Evolutionary conservation across 2,888 invertebrate genomes (phyloP).

Genomic region (Hybos culiciformis): DNA sequence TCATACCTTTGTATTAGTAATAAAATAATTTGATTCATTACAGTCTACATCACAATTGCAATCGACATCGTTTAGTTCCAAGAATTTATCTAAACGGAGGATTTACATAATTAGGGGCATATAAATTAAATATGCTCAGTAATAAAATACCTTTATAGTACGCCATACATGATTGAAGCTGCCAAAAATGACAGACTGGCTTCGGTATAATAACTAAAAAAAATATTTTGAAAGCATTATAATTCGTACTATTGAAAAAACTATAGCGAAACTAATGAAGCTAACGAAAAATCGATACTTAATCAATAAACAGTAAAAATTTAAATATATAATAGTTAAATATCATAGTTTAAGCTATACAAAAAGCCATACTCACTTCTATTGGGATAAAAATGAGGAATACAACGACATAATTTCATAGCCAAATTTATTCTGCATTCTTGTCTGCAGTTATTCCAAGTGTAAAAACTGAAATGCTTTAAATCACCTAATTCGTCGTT

Average conservation of each 20-base stretch:
- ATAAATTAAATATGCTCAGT: not conserved
- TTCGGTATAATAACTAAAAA: conserved; percentile 24
- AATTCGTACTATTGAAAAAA: too few relatives aligned
- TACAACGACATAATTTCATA: conserved; percentile 28
- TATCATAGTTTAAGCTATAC: not conserved
- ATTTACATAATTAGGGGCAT: conserved; percentile 1
- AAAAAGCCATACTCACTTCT: conserved; percentile 18
- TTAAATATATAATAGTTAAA: not conserved
- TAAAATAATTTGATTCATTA: conserved; percentile 22
- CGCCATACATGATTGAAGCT: conserved; percentile 24
- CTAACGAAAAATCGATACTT: too few relatives aligned
- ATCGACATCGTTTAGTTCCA: conserved; percentile 10
- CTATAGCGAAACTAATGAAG: too few relatives aligned
- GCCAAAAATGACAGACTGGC: conserved; percentile 25
- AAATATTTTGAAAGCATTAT: too few relatives aligned
- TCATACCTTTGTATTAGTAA: conserved; percentile 18
- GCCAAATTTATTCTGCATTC: conserved; percentile 33
- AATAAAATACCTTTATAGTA: conserved; percentile 19
- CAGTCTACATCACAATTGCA: conserved; percentile 30
- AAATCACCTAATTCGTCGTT: conserved; percentile 31
- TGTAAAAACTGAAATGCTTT: conserved; percentile 30
- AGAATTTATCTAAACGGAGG: not conserved
- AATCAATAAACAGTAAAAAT: too few relatives aligned
- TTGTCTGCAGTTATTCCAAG: conserved; percentile 29
- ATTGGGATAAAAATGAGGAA: conserved; percentile 36